Percentiles rank a stretch among this genome's conserved stretches.
phyloP scores from a whole-genome alignment of 2,888 invertebrate genomes.

The Drosophila tanythrix region DNA sequence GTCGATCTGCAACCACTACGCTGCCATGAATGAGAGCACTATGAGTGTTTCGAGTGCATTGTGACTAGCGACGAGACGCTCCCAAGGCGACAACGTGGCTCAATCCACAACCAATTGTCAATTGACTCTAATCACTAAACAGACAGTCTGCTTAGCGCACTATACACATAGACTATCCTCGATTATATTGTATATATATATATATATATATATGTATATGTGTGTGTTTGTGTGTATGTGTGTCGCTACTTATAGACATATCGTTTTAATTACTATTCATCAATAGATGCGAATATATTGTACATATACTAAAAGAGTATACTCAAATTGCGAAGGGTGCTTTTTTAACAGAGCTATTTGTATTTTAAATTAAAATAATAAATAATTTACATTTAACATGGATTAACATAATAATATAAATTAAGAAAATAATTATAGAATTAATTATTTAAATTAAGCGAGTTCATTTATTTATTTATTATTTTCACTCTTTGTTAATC shows the following conservation, averaged over 20 bases:
- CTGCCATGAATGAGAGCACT: constrained; percentile 43
- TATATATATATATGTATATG: neutral
- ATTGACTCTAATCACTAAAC: constrained; percentile 15
- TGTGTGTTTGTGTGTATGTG: neutral
- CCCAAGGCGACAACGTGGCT: constrained; percentile 17
- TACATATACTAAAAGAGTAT: neutral
- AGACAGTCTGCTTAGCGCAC: neutral
- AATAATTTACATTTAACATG: neutral
- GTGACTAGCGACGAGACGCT: constrained; percentile 29
- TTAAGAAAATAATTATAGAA: neutral
- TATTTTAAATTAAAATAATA: neutral
- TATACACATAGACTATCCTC: constrained; percentile 5
- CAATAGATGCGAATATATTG: neutral
- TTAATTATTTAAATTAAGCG: neutral
- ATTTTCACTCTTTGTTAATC: neutral
- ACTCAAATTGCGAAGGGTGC: neutral
- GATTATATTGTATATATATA: neutral
- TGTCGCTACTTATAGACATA: neutral
- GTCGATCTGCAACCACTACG: constrained; percentile 37
- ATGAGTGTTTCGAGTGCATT: constrained; percentile 38
- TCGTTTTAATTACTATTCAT: constrained; percentile 3
- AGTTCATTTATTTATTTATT: neutral
- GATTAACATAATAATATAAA: neutral
- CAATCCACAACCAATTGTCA: constrained; percentile 9
- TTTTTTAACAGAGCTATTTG: neutral